phyloP scores from a whole-genome alignment of 1,140 invertebrate genomes.

The Drosophila melanogaster region Release_6_plus_ISO1_MT NT_033777.3:25181001-25181500 shows the following conservation, averaged over 20 bases:
- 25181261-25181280: constrained; percentile 7
- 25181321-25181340: constrained; percentile 22
- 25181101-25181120: neutral
- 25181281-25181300: constrained; percentile 13
- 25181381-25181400: constrained; percentile 1
- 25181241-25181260: constrained; percentile 31
- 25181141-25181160: neutral
- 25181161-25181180: constrained; percentile 13
- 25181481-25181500: constrained; percentile 31
- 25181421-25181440: constrained; percentile 59
- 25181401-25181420: constrained; percentile 41
- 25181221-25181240: constrained; percentile 13
- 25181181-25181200: constrained; percentile 3
- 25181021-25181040: too few species aligned
- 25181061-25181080: too few species aligned
- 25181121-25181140: neutral
- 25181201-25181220: constrained; percentile 3
- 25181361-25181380: constrained; percentile 25
- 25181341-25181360: constrained; percentile 19
- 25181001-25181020: neutral
- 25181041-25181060: too few species aligned
- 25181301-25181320: constrained; percentile 14
- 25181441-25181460: constrained; percentile 76
- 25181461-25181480: constrained; percentile 66
- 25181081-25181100: too few species aligned